phyloP scores from a whole-genome alignment of 2,888 invertebrate genomes.

The Galerucella nymphaeae region DNA sequence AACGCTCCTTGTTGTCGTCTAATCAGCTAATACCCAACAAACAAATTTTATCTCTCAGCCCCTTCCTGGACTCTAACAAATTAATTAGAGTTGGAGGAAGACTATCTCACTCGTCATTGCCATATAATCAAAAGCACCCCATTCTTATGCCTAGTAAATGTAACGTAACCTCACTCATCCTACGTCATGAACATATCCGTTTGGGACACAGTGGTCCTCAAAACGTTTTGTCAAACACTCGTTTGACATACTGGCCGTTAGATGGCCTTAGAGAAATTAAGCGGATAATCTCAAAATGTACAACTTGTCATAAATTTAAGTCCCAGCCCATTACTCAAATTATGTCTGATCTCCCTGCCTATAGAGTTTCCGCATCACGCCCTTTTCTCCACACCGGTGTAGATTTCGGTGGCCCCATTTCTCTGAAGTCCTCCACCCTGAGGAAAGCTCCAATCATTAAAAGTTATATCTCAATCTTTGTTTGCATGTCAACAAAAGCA shows the following conservation, averaged over 20 bases:
- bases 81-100: neutral
- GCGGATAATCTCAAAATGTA: constrained; percentile 1
- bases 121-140: constrained; percentile 33
- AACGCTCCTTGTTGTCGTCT: too few species aligned
- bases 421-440: constrained; percentile 17
- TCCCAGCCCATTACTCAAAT: constrained; percentile 19
- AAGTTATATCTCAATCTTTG: too few species aligned
- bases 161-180: constrained; percentile 3
- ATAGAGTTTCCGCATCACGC: constrained; percentile 10
- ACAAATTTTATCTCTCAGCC: neutral
- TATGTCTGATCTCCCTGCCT: constrained; percentile 19
- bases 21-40: too few species aligned
- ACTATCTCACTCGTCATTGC: neutral
- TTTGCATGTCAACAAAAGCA: too few species aligned
- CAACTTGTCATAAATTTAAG: too few species aligned
- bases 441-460: constrained; percentile 31
- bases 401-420: constrained; percentile 27
- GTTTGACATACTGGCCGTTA: constrained; percentile 40
- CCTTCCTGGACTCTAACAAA: constrained; percentile 10
- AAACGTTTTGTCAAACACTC: constrained; percentile 32
- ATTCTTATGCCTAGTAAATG: constrained; percentile 30
- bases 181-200: constrained; percentile 30
- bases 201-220: constrained; percentile 14
- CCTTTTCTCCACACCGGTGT: neutral
- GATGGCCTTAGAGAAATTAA: constrained; percentile 34